These are phyloP conservation scores for Argyra leucocephala DNA, from an alignment of 2,888 invertebrate genomes.

Conservation along the genomic window DNA sequence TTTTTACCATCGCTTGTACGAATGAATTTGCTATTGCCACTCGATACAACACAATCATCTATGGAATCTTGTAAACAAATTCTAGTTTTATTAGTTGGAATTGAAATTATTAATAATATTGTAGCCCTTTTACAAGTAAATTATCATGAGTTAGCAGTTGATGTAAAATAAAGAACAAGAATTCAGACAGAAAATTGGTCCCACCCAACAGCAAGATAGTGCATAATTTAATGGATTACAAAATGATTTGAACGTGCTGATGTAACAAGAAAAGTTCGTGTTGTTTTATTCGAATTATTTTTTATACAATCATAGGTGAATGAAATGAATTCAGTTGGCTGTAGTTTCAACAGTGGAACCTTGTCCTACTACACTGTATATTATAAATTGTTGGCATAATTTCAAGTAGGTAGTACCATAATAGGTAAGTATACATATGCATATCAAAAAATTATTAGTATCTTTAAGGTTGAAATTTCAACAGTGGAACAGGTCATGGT, in stretches of 20 bases:
- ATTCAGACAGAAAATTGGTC: conserved; percentile 67
- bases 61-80: conserved; percentile 77
- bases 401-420: too few relatives aligned
- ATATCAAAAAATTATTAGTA: too few relatives aligned
- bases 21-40: conserved; percentile 77
- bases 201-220: conserved; percentile 59
- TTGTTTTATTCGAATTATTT: conserved; percentile 81
- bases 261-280: conserved; percentile 73
- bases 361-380: too few relatives aligned
- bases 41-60: conserved; percentile 77
- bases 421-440: too few relatives aligned
- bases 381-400: too few relatives aligned
- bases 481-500: too few relatives aligned
- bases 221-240: conserved; percentile 69
- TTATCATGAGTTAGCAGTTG: conserved; percentile 83
- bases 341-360: conserved; percentile 30
- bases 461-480: too few relatives aligned
- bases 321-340: conserved; percentile 50
- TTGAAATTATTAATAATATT: conserved; percentile 88
- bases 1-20: conserved; percentile 86
- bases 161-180: conserved; percentile 85
- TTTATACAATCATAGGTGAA: conserved; percentile 76
- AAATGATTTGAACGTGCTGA: conserved; percentile 88
- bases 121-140: conserved; percentile 88
- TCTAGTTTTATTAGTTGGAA: conserved; percentile 78